phyloP scores from a whole-genome alignment of 1,140 invertebrate species.

The Atta texana region DNA sequence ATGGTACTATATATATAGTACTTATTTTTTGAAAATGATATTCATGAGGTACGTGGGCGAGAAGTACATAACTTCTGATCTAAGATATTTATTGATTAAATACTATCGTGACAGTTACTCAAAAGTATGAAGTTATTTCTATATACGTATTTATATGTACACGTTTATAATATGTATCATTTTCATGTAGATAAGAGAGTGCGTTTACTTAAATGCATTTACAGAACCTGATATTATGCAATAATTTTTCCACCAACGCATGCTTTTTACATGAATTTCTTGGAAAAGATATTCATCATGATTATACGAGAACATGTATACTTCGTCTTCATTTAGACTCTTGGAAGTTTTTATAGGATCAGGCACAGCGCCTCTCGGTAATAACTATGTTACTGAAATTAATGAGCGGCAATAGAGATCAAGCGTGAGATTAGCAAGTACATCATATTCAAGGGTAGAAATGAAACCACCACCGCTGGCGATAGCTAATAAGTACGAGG shows the following conservation, averaged over 20 bases:
- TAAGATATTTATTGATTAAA: slow-evolving; percentile 32
- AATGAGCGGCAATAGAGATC: slow-evolving; percentile 50
- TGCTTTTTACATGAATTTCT: slow-evolving; percentile 23
- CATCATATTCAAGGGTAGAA: slow-evolving; percentile 22
- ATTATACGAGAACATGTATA: slow-evolving; percentile 5
- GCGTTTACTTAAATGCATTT: not conserved
- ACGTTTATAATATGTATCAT: not conserved
- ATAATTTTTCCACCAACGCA: slow-evolving; percentile 21
- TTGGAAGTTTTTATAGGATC: slow-evolving; percentile 31
- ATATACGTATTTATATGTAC: not conserved
- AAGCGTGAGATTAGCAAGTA: slow-evolving; percentile 46
- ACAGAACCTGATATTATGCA: slow-evolving; percentile 6
- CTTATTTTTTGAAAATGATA: slow-evolving; percentile 39
- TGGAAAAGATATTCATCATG: slow-evolving; percentile 40
- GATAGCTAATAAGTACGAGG: slow-evolving; percentile 10
- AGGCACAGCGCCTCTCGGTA: slow-evolving; percentile 20
- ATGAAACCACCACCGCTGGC: not conserved
- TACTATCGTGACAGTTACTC: not conserved
- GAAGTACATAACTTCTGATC: slow-evolving; percentile 47
- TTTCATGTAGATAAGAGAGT: not conserved
- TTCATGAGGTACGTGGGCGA: slow-evolving; percentile 13
- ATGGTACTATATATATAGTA: not conserved
- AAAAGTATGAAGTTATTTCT: not conserved
- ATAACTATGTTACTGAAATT: slow-evolving; percentile 59
- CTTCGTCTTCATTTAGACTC: slow-evolving; percentile 54